Evolutionary conservation across 2,113 vertebrate species (phyloP).

Genomic region (Felis chaus): DNA sequence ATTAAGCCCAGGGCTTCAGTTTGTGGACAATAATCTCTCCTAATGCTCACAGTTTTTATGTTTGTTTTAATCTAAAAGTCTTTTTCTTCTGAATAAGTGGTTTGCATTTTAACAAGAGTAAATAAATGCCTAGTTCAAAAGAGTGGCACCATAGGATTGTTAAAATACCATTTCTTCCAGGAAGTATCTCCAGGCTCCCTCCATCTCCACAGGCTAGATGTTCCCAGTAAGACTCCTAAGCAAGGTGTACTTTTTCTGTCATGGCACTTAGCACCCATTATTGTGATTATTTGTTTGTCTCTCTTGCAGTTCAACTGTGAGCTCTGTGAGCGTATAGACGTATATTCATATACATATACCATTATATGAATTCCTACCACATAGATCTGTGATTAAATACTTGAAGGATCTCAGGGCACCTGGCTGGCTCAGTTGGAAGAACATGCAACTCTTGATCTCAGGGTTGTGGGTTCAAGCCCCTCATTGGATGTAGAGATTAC

Average conservation of each 20-base stretch:
- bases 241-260: not conserved
- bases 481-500: not conserved
- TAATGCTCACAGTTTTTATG: constrained; percentile 23
- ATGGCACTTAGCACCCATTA: not conserved
- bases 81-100: constrained; percentile 14
- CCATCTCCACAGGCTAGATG: not conserved
- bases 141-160: not conserved
- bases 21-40: not conserved
- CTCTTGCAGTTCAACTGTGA: not conserved
- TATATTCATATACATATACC: not conserved
- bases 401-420: not conserved
- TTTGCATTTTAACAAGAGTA: constrained; percentile 46
- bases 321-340: not conserved
- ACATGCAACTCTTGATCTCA: not conserved
- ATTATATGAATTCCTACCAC: not conserved
- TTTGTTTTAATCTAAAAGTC: not conserved
- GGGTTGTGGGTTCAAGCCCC: not conserved
- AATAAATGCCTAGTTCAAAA: constrained; percentile 35
- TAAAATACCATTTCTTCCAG: not conserved
- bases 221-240: not conserved
- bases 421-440: not conserved
- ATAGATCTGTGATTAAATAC: not conserved
- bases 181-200: not conserved
- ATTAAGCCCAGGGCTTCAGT: not conserved
- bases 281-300: not conserved